phyloP scores from a whole-genome alignment of 2,113 vertebrate genomes.

The Podiceps cristatus region DNA sequence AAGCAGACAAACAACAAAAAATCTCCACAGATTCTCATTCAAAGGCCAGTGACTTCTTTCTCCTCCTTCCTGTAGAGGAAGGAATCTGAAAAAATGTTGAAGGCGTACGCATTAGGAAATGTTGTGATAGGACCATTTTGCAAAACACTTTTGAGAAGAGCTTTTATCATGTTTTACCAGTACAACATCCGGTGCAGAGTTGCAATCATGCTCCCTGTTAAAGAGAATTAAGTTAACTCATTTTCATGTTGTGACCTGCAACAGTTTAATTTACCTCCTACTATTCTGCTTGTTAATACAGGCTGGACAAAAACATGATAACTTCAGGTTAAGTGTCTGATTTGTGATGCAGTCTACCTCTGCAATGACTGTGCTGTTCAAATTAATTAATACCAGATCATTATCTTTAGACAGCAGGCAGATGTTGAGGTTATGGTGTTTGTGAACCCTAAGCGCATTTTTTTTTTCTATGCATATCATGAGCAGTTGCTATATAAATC shows the following conservation, averaged over 20 bases:
- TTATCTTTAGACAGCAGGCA: slow-evolving; percentile 75
- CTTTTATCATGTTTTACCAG: background rate
- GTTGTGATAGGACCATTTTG: background rate
- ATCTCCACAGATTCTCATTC: background rate
- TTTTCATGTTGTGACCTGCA: slow-evolving; percentile 38
- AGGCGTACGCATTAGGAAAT: background rate
- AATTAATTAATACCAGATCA: slow-evolving; percentile 78
- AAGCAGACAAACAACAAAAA: background rate
- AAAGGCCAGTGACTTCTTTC: background rate
- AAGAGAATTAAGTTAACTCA: slow-evolving; percentile 43
- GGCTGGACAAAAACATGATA: slow-evolving; percentile 15
- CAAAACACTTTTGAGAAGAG: background rate
- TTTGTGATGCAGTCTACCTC: slow-evolving; percentile 58
- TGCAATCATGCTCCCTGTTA: background rate
- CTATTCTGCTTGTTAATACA: slow-evolving; percentile 7
- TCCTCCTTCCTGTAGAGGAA: background rate
- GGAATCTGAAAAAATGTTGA: background rate
- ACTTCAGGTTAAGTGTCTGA: slow-evolving; percentile 56
- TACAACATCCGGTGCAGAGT: background rate
- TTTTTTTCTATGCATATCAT: slow-evolving; percentile 65
- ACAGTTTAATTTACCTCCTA: slow-evolving; percentile 27
- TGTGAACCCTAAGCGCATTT: slow-evolving; percentile 61
- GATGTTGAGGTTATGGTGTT: slow-evolving; percentile 77
- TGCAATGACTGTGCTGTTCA: slow-evolving; percentile 46
- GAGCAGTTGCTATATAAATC: slow-evolving; percentile 70